These are phyloP conservation scores for Dolichomitus sp. DNA, from an alignment of 2,888 invertebrate genomes.

Conservation along the genomic window DNA sequence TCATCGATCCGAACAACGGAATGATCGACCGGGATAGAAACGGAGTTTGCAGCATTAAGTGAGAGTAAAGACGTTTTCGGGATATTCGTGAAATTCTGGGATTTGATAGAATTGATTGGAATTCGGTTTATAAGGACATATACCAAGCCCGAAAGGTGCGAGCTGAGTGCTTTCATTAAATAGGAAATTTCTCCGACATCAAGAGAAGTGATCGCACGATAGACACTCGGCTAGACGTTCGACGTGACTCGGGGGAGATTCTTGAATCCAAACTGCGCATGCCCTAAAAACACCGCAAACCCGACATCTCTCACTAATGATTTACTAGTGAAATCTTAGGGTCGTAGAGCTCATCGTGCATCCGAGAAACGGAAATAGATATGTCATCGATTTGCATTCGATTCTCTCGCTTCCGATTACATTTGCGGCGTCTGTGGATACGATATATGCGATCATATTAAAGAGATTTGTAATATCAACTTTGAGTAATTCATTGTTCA, in stretches of 20 bases:
- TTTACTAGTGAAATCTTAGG: slow-evolving; percentile 64
- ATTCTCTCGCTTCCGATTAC: slow-evolving; percentile 52
- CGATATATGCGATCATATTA: neutral
- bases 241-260: slow-evolving; percentile 46
- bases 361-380: slow-evolving; percentile 57
- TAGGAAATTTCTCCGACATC: slow-evolving; percentile 54
- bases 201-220: slow-evolving; percentile 55
- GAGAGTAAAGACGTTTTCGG: slow-evolving; percentile 46
- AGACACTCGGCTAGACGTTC: slow-evolving; percentile 37
- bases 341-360: slow-evolving; percentile 23
- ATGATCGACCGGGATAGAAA: neutral
- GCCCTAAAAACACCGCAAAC: slow-evolving; percentile 27
- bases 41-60: neutral
- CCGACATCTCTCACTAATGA: slow-evolving; percentile 58
- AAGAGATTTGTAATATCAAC: neutral
- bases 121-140: slow-evolving; percentile 34
- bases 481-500: neutral
- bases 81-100: slow-evolving; percentile 14
- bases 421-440: neutral
- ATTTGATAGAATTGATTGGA: neutral
- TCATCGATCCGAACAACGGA: neutral
- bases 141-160: slow-evolving; percentile 21
- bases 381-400: slow-evolving; percentile 49
- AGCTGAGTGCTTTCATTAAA: slow-evolving; percentile 55
- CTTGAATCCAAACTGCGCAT: slow-evolving; percentile 39